Base-by-base conservation (phyloP, 1,140 invertebrate genomes). In the Tetragonula clypearis region DNA sequence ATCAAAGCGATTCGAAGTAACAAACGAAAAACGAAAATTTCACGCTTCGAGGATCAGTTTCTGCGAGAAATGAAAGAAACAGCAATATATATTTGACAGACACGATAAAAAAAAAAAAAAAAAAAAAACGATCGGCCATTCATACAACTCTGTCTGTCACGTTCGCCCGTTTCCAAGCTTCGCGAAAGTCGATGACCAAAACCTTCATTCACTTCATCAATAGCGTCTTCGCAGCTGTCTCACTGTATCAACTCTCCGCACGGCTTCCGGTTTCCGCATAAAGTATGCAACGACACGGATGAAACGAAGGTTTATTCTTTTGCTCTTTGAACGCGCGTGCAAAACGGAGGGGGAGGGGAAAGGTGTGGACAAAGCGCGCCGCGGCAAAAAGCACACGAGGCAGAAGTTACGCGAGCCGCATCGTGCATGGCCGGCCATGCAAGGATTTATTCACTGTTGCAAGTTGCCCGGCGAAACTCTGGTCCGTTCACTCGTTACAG, bases 401-500 rank as follows among this genome's bases (percentile, higher is more conserved):
- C 68, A 41, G 73, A 53, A 83, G 53, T 77, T 77, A 83, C 60
- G 62, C 41, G 56, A 55, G 11, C 26, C 62, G 41, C 41, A 41
- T 62, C 71, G 55, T 60, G 84, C 72, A 55, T 75, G 79, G 85
- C 75, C 83, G 79, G 76, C 71, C 65, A 62, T 84, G 71, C 71
- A n/a, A 79, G 62, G 76, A 86, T 83, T 84, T 83, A 79, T 83
- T 69, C 76, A 79, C 85, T 83, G 75, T 35, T 53, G 5, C 41
- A 74, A 62, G 21, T n/a, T 14, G n/a, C 15, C 41, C 75, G 17
- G 71, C 26, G 26, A n/a, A 88, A 69, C 53, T 81, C 0, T 81
- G 56, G 66, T 76, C 60, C 60, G 3, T 41, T 60, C 12, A 1
- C 2, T 19, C 9, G 17, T 55, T 41, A 4, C 0, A 12, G 4